Evolutionary conservation across 2,113 vertebrate species (phyloP).

Genomic region (Phoenicopterus ruber): DNA sequence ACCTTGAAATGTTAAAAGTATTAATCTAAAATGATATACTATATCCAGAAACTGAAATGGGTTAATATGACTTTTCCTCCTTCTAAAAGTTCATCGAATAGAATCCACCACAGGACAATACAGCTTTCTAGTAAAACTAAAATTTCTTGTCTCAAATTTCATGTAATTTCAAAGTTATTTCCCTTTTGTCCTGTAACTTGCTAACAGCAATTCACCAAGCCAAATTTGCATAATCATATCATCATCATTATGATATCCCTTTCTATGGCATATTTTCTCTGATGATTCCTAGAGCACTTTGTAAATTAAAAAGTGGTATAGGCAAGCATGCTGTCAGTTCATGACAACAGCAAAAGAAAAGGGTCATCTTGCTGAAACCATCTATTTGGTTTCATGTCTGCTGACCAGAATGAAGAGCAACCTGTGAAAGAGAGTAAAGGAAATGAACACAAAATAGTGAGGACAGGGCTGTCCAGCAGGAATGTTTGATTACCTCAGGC

Average conservation of each 20-base stretch:
- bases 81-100: conserved; percentile 41
- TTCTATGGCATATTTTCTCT: neutral
- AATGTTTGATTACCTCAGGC: neutral
- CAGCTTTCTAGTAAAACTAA: conserved; percentile 57
- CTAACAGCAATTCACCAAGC: conserved; percentile 49
- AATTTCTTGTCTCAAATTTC: conserved; percentile 57
- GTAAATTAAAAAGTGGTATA: neutral
- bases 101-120: conserved; percentile 21
- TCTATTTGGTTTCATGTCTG: neutral
- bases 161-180: conserved; percentile 63
- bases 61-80: conserved; percentile 29
- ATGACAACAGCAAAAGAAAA: neutral
- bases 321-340: neutral
- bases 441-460: neutral
- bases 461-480: neutral
- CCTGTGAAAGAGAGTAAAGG: neutral
- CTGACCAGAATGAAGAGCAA: neutral
- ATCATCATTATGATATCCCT: neutral
- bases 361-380: neutral
- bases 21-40: conserved; percentile 67
- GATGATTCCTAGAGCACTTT: neutral
- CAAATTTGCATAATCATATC: neutral
- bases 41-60: conserved; percentile 50
- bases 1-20: conserved; percentile 71
- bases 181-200: conserved; percentile 41